Evolutionary conservation across 1,140 invertebrate genomes (phyloP), one percentile per base, ranked within the genome.

Genomic region (Berghia stephanieae): DNA sequence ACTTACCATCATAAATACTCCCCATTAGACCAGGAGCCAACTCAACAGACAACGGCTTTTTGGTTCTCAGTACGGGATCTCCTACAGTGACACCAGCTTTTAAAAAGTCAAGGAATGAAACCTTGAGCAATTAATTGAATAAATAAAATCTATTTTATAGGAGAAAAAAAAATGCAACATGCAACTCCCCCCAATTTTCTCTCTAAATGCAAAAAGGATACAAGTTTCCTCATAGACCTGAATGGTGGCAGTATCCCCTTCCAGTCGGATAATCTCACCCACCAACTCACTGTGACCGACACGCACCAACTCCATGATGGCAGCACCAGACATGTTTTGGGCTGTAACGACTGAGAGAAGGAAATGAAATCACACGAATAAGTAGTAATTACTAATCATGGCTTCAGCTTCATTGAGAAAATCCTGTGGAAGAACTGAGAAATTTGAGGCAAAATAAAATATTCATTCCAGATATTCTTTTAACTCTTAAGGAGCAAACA

Each of bases 191-290:
- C n/a, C n/a, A n/a, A n/a, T n/a, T n/a, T n/a, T n/a, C n/a, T n/a
- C n/a, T n/a, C n/a, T n/a, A n/a, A n/a, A n/a, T n/a, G n/a, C n/a
- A 36, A 68, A 66, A 88, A 88, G 83, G 88, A 89, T 91, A 92
- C 91, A 99, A 63, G 98, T 99, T 90, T 99, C 98, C 91, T 99
- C 98, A 87, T 99, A 99, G 75, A 99, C 97, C 93, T 99, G 97
- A 89, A 99, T 99, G 78, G 98, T 99, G 63, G 98, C 98, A 94
- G 98, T 97, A 89, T 99, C 98, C 76, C 97, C 97, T 91, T 99
- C 98, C 75, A 99, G 92, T 90, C 98, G 94, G 91, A 99, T 99
- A 89, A 99, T 99, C 92, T 99, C 98, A 80, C 98, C 98, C 2
- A 99, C 98, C 82, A 99, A 91, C 90, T 99, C 97, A 82, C 94